A percentile compares a stretch with the other conserved stretches of the same genome.
Conservation (phyloP, 1,140 invertebrate species). For the Acromyrmex echinatior region DNA sequence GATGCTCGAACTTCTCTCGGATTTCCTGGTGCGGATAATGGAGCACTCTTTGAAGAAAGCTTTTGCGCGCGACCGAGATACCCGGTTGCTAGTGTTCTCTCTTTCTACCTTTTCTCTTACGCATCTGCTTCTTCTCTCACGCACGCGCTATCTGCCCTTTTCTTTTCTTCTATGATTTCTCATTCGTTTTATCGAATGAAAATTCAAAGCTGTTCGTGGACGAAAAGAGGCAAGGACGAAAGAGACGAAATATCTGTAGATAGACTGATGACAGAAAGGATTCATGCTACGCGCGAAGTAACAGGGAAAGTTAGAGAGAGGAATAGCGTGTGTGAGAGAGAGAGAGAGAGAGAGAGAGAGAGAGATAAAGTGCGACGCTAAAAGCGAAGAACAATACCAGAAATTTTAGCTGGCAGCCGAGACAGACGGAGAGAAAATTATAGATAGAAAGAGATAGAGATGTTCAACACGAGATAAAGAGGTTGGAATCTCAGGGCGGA, state of each 20-base stretch:
- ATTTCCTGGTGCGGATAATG: constrained; percentile 78
- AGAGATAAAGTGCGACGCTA: constrained; percentile 3
- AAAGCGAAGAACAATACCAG: constrained; percentile 72
- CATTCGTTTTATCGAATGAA: constrained; percentile 57
- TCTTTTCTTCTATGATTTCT: constrained; percentile 39
- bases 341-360: constrained; percentile 15
- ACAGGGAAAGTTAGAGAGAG: constrained; percentile 6
- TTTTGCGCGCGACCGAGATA: constrained; percentile 72
- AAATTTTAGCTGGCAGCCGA: constrained; percentile 64
- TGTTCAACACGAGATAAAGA: constrained; percentile 50
- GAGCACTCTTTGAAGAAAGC: constrained; percentile 77
- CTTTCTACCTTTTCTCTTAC: constrained; percentile 21
- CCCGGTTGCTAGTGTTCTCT: constrained; percentile 51
- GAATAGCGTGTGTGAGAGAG: not conserved
- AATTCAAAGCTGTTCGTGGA: constrained; percentile 69
- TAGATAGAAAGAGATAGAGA: constrained; percentile 17
- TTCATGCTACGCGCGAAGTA: not conserved
- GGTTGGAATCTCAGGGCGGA: constrained; percentile 51
- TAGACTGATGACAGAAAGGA: constrained; percentile 1
- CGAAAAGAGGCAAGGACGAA: constrained; percentile 25
- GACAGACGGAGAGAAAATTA: constrained; percentile 4
- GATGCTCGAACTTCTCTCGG: constrained; percentile 78
- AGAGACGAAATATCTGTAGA: constrained; percentile 45
- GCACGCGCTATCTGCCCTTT: constrained; percentile 15
- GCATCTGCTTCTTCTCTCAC: constrained; percentile 40